Conservation (phyloP, 2,797 vertebrate species). For the Leucoraja ocellata region DNA sequence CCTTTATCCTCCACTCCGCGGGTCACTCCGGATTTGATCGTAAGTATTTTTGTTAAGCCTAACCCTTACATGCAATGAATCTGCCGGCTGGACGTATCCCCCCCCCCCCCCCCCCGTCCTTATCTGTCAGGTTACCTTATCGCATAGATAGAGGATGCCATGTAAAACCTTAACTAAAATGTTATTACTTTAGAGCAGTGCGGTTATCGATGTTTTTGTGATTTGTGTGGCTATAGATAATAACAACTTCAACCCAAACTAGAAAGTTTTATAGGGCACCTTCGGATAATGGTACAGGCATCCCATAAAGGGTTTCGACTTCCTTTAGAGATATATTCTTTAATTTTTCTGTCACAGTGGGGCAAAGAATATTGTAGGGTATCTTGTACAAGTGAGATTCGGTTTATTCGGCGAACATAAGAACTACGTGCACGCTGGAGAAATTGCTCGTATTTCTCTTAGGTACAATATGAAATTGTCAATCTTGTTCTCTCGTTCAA, state of each 20-base stretch:
- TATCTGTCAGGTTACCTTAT: constrained; percentile 62
- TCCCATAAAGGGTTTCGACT: not conserved
- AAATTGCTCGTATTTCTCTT: not conserved
- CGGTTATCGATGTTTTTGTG: constrained; percentile 54
- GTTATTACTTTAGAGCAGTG: constrained; percentile 45
- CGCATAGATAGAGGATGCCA: constrained; percentile 62
- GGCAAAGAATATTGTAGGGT: not conserved
- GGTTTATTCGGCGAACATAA: not conserved
- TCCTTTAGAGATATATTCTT: not conserved
- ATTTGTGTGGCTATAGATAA: constrained; percentile 55
- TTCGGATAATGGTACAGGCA: not conserved
- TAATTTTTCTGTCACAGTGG: not conserved
- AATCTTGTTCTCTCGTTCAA: not conserved
- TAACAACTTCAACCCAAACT: not conserved
- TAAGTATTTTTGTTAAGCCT: not conserved
- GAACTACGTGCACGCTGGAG: not conserved
- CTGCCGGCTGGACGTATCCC: not conserved
- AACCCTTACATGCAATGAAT: not conserved
- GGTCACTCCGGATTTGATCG: not conserved
- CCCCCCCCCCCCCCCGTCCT: constrained; percentile 34
- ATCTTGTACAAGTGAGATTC: not conserved
- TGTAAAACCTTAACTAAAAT: constrained; percentile 52
- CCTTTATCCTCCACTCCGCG: not conserved
- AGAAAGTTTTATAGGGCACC: not conserved
- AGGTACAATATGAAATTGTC: not conserved